Percentiles rank a stretch among this genome's conserved stretches.
phyloP scores from a whole-genome alignment of 2,888 invertebrate species.

The Epinotia bilunana region DNA sequence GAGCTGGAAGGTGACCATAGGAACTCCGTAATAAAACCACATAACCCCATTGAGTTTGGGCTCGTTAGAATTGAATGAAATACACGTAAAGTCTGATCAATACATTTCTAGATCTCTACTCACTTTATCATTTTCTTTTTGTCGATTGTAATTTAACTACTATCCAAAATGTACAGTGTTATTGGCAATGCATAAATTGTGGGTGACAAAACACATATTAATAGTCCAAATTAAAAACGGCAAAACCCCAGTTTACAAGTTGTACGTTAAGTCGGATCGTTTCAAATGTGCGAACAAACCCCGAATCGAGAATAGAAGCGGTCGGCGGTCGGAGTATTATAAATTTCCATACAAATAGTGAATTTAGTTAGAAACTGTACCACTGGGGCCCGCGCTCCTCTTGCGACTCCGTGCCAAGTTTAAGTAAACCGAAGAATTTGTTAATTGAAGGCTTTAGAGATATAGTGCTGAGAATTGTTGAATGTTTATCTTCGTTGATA shows the following conservation, averaged over 20 bases:
- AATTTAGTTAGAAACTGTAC: slow-evolving; percentile 60
- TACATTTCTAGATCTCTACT: no score
- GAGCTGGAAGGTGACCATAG: no score
- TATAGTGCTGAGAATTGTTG: not conserved
- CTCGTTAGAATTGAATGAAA: no score
- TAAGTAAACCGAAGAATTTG: slow-evolving; percentile 8
- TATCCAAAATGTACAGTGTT: no score
- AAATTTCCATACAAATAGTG: slow-evolving; percentile 61
- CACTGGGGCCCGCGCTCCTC: slow-evolving; percentile 49
- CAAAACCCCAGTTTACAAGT: slow-evolving; percentile 7
- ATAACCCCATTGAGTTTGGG: no score
- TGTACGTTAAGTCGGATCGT: slow-evolving; percentile 8
- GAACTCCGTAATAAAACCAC: no score
- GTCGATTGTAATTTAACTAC: no score
- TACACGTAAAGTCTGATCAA: no score
- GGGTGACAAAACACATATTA: not conserved
- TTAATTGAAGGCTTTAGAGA: not conserved
- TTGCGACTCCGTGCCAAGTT: slow-evolving; percentile 10
- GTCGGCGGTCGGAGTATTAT: slow-evolving; percentile 45
- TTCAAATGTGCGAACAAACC: not conserved
- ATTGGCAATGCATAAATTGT: not conserved
- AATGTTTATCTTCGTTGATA: not conserved
- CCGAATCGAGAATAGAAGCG: not conserved
- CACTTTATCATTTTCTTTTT: no score
- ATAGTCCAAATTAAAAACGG: slow-evolving; percentile 19